Evolutionary conservation across 2,113 vertebrate genomes (phyloP), one percentile per base, ranked within the genome.

Genomic region (Microtus ochrogaster): DNA sequence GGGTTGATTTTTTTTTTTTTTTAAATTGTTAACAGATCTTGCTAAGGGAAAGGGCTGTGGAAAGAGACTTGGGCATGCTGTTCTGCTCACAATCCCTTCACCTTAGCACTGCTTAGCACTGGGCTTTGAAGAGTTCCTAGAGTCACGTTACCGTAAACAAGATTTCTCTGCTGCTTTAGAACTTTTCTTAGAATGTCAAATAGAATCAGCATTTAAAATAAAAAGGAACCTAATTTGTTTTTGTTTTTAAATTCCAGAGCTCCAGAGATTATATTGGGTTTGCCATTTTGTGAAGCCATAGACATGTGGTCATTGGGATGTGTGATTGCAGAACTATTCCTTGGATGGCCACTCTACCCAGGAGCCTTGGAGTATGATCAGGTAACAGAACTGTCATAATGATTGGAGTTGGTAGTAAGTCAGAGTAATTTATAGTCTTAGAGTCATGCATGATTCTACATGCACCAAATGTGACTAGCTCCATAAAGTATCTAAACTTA

Each of bases 241-340:
- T 73, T 17, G 93, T 77, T 94, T 30, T 90, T 98, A 94, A 28
- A 97, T 98, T 98, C 98, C 98, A 99, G 99, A 99, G 99, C 99
- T 99, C 99, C 99, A 96, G 99, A 99, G 99, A 99, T 99, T 98
- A 99, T 99, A 99, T 99, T 99, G 99, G 99, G 99, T 98, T 99
- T 99, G 99, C 99, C 99, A 78, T 99, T 99, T 99, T 99, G 99
- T 99, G 99, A 99, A 99, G 99, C 99, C 99, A 99, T 99, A 99
- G 99, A 99, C 98, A 99, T 99, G 99, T 99, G 99, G 99, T 99
- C 99, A 2, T 97, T 99, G 96, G 99, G 99, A 97, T 99, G 99
- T 98, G 99, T 99, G 98, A 99, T 99, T 98, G 99, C 99, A 81
- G 99, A 99, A 98, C 99, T 99, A 95, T 99, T 99, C 98, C 99